Base-by-base conservation (phyloP, 2,888 invertebrate species). In the Geophilus truncorum region DNA sequence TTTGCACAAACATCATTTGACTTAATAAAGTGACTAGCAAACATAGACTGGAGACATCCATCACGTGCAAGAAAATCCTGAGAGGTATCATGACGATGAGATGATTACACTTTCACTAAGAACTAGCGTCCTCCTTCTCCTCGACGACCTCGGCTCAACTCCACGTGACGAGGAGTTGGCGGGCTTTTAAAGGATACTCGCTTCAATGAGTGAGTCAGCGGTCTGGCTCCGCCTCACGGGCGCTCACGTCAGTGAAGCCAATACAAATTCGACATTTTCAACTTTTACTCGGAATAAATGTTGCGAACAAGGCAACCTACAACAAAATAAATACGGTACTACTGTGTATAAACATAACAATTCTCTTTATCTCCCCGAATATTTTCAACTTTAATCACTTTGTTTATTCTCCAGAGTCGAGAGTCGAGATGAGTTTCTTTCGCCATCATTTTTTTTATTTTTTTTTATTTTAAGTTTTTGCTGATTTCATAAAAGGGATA, bases 151-250 rank as follows among this genome's bases (percentile, higher is more conserved):
- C 57, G 57, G 21, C 57, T 62, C 57, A 62, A 62, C 57, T 62
- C 57, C 57, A 62, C 57, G 57, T 62, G 57, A 62, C 23, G 57
- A 62, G 7, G 57, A 62, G 57, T 62, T 62, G 57, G 21, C 57
- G 57, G 57, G 15, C 57, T 62, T 62, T 62, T 62, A 62, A 62
- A 62, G 57, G 57, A 62, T 23, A 18, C 57, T 62, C 23, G 18
- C 57, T 62, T 62, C 57, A 62, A 62, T 62, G 57, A 62, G 57
- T 62, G 57, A 62, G 57, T 62, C 57, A 62, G 21, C 57, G 23
- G 15, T 40, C 40, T 40, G 23, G 21, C 57, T 62, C 57, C 57
- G 57, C 57, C 57, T 62, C 15, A n/a, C 40, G n/a, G 40, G 10
- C 12, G 40, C 40, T 40, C 40, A 40, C 40, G 40, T 40, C 40